phyloP scores from a whole-genome alignment of 2,113 vertebrate genomes.

The Brienomyrus brachyistius region DNA sequence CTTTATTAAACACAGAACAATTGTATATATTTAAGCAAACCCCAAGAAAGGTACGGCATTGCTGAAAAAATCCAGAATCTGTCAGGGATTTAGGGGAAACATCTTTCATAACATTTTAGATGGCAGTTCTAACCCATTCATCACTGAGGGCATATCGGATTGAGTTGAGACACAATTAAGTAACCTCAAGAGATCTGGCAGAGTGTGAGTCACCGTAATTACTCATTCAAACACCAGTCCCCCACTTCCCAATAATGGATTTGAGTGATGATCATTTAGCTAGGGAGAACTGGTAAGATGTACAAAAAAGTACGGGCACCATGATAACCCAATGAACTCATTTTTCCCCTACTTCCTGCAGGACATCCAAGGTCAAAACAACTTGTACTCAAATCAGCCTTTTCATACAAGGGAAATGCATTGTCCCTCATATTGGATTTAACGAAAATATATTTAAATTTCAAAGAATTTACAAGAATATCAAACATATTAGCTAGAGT shows the following conservation, averaged over 20 bases:
- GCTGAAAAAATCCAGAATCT: constrained; percentile 2
- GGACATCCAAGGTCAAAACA: not conserved
- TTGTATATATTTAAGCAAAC: not conserved
- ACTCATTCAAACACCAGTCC: constrained; percentile 12
- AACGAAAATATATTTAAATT: not conserved
- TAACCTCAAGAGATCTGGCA: constrained; percentile 4
- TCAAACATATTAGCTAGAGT: not conserved
- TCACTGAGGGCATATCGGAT: constrained; percentile 17
- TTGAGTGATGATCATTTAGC: constrained; percentile 9
- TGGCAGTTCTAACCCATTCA: not conserved
- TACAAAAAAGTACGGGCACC: not conserved
- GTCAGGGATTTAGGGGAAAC: not conserved
- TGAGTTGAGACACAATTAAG: constrained; percentile 14
- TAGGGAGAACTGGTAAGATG: constrained; percentile 6
- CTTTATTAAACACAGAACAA: not conserved
- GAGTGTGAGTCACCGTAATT: constrained; percentile 10
- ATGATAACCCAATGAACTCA: not conserved
- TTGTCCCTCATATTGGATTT: not conserved
- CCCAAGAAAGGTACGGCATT: not conserved
- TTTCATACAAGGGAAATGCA: not conserved
- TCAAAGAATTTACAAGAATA: not conserved
- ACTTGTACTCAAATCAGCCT: not conserved
- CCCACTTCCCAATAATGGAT: constrained; percentile 9
- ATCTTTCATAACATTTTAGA: constrained; percentile 5
- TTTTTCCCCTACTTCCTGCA: not conserved